A percentile compares a stretch with the other conserved stretches of the same genome.
phyloP scores from a whole-genome alignment of 2,888 invertebrate species.

The Lypha dubia region DNA sequence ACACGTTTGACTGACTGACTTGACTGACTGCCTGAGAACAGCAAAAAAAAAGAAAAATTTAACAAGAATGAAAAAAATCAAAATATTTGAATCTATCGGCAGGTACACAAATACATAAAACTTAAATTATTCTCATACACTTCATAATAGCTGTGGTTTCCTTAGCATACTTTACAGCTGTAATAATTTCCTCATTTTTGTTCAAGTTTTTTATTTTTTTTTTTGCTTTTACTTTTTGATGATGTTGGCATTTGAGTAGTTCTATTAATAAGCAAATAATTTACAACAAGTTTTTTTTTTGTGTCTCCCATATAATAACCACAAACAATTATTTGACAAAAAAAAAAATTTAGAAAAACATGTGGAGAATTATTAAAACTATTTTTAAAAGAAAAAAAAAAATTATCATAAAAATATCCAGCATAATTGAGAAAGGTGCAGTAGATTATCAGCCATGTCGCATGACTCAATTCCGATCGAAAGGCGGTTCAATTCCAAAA shows the following conservation, averaged over 20 bases:
- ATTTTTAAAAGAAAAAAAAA: constrained; percentile 30
- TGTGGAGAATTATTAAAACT: background rate
- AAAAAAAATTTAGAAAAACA: background rate
- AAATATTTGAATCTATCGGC: background rate
- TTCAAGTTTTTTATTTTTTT: too few relatives aligned
- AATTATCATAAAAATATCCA: constrained; percentile 1
- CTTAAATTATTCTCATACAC: background rate
- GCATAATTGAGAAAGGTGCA: constrained; percentile 17
- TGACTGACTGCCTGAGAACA: background rate
- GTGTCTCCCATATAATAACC: too few relatives aligned
- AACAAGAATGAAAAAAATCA: background rate
- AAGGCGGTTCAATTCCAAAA: too few relatives aligned
- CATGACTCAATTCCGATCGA: too few relatives aligned
- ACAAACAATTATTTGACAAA: background rate
- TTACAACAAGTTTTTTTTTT: background rate
- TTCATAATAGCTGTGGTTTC: constrained; percentile 6
- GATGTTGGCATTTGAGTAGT: constrained; percentile 10
- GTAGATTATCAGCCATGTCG: too few relatives aligned
- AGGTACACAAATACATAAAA: background rate
- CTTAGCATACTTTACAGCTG: constrained; percentile 14
- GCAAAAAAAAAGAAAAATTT: background rate
- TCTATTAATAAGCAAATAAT: background rate
- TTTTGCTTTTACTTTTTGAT: background rate
- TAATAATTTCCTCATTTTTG: too few relatives aligned
- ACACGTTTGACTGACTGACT: background rate